A percentile compares a stretch with the other conserved stretches of the same genome.
These are phyloP conservation scores for Macropis europaea DNA, from an alignment of 2,888 invertebrate species.

Conservation along the genomic window DNA sequence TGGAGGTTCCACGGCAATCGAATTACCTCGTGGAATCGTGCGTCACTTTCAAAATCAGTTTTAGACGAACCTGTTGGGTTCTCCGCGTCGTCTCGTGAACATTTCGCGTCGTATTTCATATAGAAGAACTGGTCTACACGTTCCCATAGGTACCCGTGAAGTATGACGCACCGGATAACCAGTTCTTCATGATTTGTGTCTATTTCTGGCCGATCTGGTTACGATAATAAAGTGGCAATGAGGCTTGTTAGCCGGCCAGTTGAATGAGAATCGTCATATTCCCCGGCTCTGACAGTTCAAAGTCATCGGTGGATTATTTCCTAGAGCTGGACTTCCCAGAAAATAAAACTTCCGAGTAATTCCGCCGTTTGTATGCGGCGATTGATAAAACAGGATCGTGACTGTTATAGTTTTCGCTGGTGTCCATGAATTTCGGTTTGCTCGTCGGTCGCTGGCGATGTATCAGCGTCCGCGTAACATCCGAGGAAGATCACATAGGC, in stretches of 20 bases:
- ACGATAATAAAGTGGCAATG: conserved; percentile 79
- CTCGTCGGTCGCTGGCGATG: conserved; percentile 24
- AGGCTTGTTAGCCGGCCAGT: conserved; percentile 77
- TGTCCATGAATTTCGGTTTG: too few relatives aligned
- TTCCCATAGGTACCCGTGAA: conserved; percentile 53
- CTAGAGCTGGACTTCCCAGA: conserved; percentile 28
- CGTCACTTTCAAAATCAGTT: conserved; percentile 15
- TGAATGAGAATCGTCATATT: conserved; percentile 62
- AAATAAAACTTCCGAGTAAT: background rate
- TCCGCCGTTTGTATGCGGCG: too few relatives aligned
- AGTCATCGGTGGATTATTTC: conserved; percentile 68
- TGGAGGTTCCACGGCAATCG: background rate
- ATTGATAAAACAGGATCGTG: too few relatives aligned
- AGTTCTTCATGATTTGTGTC: conserved; percentile 77
- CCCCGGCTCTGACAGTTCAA: conserved; percentile 67
- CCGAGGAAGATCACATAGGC: conserved; percentile 53
- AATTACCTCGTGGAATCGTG: conserved; percentile 5
- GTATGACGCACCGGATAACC: conserved; percentile 71
- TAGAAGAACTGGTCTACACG: conserved; percentile 45
- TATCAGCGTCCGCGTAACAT: conserved; percentile 54
- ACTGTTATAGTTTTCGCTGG: conserved; percentile 44
- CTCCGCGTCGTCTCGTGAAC: conserved; percentile 15
- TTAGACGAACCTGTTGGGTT: conserved; percentile 31
- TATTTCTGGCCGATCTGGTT: conserved; percentile 74
- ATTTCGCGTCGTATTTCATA: conserved; percentile 34